Conservation (phyloP, 2,113 vertebrate genomes). For the Apteryx mantelli region DNA sequence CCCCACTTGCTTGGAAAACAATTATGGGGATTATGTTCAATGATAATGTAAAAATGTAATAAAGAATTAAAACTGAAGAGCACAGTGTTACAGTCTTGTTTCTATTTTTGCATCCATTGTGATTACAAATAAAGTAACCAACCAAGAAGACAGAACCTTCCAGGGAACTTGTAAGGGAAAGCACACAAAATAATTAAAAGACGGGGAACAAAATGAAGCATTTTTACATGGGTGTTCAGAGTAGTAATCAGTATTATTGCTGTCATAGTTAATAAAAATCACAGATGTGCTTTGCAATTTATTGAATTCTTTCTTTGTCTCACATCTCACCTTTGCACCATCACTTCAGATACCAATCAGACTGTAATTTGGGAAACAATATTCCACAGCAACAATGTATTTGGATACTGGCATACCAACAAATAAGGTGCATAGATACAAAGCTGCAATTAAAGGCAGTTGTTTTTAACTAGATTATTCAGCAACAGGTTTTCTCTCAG, state of each 20-base stretch:
- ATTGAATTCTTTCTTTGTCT: conserved; percentile 79
- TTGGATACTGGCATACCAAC: conserved; percentile 55
- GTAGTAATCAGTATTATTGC: conserved; percentile 75
- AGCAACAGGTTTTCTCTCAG: conserved; percentile 72
- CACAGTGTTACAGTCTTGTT: conserved; percentile 67
- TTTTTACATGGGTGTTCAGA: conserved; percentile 53
- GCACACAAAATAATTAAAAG: conserved; percentile 79
- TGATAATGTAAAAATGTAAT: conserved; percentile 83
- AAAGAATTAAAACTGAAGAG: conserved; percentile 84
- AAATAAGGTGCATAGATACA: conserved; percentile 54
- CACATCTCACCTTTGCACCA: conserved; percentile 76
- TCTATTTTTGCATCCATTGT: conserved; percentile 70
- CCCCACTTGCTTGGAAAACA: conserved; percentile 80
- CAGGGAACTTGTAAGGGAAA: conserved; percentile 71
- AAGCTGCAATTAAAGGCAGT: conserved; percentile 69
- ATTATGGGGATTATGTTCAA: conserved; percentile 84
- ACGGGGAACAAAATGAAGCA: conserved; percentile 63
- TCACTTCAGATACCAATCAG: conserved; percentile 76
- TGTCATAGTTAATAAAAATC: conserved; percentile 80
- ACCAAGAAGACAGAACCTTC: conserved; percentile 74
- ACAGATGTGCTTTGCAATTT: conserved; percentile 61
- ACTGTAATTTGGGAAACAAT: conserved; percentile 75
- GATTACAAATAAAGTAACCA: conserved; percentile 77
- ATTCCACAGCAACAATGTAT: conserved; percentile 55
- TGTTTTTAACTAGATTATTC: conserved; percentile 61